Percentiles rank a stretch among this genome's conserved stretches.
phyloP scores from a whole-genome alignment of 2,888 invertebrate species.

The Thecophora atra region DNA sequence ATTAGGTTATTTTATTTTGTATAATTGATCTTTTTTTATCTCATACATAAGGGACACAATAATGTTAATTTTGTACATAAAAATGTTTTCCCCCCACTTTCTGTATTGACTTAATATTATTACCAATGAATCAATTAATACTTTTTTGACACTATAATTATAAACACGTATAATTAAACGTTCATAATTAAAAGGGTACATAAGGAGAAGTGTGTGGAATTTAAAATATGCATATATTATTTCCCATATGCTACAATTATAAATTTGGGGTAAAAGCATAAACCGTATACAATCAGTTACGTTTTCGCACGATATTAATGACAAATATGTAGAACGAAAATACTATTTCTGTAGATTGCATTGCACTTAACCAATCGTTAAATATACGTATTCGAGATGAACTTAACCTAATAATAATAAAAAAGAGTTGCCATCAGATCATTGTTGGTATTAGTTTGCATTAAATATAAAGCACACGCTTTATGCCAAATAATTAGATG shows the following conservation, averaged over 20 bases:
- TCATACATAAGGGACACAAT: not conserved
- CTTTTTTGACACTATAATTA: not conserved
- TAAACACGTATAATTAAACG: not conserved
- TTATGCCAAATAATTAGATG: not conserved
- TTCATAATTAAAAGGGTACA: not conserved
- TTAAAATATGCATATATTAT: too few relatives aligned
- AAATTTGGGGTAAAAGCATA: too few relatives aligned
- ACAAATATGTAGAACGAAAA: not conserved
- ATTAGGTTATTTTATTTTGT: not conserved
- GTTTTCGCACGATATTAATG: too few relatives aligned
- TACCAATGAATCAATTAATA: conserved; percentile 11
- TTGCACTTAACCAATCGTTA: conserved; percentile 31
- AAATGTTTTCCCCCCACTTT: not conserved
- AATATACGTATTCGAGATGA: conserved; percentile 23
- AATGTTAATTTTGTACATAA: not conserved
- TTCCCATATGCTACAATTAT: too few relatives aligned
- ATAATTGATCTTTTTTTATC: not conserved
- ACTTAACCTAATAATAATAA: conserved; percentile 13
- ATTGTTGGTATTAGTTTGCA: not conserved
- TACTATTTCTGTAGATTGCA: not conserved
- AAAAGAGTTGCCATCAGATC: not conserved
- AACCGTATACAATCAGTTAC: too few relatives aligned
- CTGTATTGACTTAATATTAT: not conserved
- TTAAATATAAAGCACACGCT: not conserved
- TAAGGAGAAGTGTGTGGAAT: too few relatives aligned